A percentile compares a stretch with the other conserved stretches of the same genome.
phyloP scores from a whole-genome alignment of 2,888 invertebrate species.

The Agelastica alni region DNA sequence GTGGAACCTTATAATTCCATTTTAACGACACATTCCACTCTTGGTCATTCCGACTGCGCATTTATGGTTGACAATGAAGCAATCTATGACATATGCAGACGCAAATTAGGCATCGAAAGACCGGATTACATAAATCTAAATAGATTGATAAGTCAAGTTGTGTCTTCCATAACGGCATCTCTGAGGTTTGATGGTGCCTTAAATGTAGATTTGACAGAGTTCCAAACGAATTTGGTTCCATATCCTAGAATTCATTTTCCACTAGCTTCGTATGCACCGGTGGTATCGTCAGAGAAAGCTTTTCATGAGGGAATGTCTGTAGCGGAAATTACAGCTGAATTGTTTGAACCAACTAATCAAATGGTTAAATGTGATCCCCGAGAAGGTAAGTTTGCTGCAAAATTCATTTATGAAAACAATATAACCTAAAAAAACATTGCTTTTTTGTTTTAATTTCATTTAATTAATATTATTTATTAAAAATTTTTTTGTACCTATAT shows the following conservation, averaged over 20 bases:
- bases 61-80: conserved; percentile 97
- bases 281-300: conserved; percentile 73
- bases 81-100: conserved; percentile 90
- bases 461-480: too few relatives aligned
- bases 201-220: conserved; percentile 89
- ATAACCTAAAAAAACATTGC: too few relatives aligned
- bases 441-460: too few relatives aligned
- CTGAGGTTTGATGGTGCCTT: conserved; percentile 86
- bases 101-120: conserved; percentile 80
- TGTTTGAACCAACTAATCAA: conserved; percentile 88
- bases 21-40: conserved; percentile 87
- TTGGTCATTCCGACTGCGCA: conserved; percentile 85
- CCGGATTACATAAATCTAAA: conserved; percentile 86
- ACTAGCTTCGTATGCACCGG: conserved; percentile 71
- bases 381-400: conserved; percentile 62
- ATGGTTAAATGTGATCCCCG: conserved; percentile 90
- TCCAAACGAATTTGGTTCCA: conserved; percentile 89
- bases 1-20: conserved; percentile 95
- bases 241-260: conserved; percentile 93
- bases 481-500: too few relatives aligned
- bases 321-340: conserved; percentile 81
- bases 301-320: conserved; percentile 78
- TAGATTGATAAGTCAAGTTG: conserved; percentile 80
- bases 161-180: conserved; percentile 86
- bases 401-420: too few relatives aligned